Percentiles rank a stretch among this genome's conserved stretches.
phyloP scores from a whole-genome alignment of 1,140 invertebrate species.

The Stegodyphus dumicola region DNA sequence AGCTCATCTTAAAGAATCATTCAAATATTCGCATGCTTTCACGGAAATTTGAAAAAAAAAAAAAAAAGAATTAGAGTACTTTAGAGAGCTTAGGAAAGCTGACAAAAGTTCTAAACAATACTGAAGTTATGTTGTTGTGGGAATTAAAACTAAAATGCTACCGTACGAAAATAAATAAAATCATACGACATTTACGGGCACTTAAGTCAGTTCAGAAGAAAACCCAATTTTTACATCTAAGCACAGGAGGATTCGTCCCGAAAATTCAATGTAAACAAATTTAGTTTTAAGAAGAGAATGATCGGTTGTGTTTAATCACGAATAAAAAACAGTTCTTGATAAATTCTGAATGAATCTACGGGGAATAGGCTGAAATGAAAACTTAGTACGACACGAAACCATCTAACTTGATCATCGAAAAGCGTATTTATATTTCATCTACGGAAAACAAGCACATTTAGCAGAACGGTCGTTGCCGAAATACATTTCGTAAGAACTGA shows the following conservation, averaged over 20 bases:
- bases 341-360: conserved; percentile 24
- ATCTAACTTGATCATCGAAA: conserved; percentile 23
- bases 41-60: no score
- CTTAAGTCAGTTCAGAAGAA: conserved; percentile 2
- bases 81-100: no score
- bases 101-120: no score
- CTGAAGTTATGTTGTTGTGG: no score
- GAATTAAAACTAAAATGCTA: no score
- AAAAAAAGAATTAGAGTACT: no score
- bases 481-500: conserved; percentile 9
- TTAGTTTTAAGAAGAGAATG: conserved; percentile 32
- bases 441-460: conserved; percentile 16
- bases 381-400: background rate
- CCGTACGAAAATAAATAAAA: no score
- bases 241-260: conserved; percentile 25
- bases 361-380: conserved; percentile 1
- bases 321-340: conserved; percentile 47
- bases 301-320: conserved; percentile 46
- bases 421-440: conserved; percentile 28
- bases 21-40: no score
- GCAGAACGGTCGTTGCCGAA: background rate
- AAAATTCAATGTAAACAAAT: conserved; percentile 34
- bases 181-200: no score
- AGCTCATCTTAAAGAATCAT: no score
- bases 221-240: conserved; percentile 44